Evolutionary conservation across 35 echinoderm and acorn worm genomes (phyloP).

Genomic region (Anneissia japonica): DNA sequence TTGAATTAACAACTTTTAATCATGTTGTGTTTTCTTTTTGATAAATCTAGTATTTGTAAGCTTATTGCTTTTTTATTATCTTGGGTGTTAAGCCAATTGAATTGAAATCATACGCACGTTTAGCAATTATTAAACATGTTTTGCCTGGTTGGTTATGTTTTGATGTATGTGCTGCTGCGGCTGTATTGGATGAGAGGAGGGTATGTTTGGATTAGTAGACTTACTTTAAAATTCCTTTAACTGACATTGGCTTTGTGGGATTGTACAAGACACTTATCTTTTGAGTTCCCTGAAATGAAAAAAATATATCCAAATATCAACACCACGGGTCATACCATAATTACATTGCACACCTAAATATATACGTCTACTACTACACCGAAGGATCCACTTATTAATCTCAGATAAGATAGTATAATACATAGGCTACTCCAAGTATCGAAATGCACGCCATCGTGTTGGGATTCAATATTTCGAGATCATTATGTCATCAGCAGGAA

Average conservation of each 20-base stretch:
- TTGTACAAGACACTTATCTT: slow-evolving; percentile 95
- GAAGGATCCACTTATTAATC: no score
- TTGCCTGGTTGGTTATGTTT: background rate
- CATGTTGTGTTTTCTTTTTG: background rate
- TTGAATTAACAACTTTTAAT: no score
- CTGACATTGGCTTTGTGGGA: slow-evolving; percentile 87
- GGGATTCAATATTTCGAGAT: no score
- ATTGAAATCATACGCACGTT: background rate
- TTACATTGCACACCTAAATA: no score
- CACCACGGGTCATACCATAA: no score
- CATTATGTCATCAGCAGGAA: no score
- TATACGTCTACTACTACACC: no score
- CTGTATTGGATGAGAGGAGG: background rate
- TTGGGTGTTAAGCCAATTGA: background rate
- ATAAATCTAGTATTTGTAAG: background rate
- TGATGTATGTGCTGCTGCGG: background rate
- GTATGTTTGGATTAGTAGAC: background rate
- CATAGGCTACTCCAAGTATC: no score
- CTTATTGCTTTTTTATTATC: background rate
- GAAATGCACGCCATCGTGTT: no score
- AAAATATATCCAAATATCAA: no score
- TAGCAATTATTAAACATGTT: background rate
- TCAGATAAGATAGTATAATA: no score
- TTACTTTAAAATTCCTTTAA: slow-evolving; percentile 90
- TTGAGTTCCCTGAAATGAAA: slow-evolving; percentile 70